Base-by-base conservation (phyloP, 2,797 vertebrate species). In the Aselliscus stoliczkanus region DNA sequence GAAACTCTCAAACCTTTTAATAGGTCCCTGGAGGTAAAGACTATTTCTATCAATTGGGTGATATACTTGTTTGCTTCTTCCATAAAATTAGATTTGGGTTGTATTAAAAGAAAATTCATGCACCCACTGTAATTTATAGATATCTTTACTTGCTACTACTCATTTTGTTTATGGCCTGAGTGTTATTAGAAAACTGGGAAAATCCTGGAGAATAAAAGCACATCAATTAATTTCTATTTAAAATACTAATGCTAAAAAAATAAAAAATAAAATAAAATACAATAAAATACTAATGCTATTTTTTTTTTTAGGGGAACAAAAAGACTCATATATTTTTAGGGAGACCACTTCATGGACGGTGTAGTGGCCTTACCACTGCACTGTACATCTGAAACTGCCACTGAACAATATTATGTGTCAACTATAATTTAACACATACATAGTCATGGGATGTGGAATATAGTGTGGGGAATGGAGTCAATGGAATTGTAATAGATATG, bases 1-100 rank as follows among this genome's bases (percentile, higher is more conserved):
- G 27, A 93, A 84, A 2, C 60, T 90, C 73, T 97, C 80, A 96
- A 6, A 0, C 95, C 87, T 92, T 94, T 88, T 98, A 98, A 97
- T 76, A 15, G 77, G 56, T 93, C 85, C 44, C 91, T 10, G 27
- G 64, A 73, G 82, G 83, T 76, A 56, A 67, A 82, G 64, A 47
- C 37, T 93, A 60, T 56, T 91, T 96, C 18, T 84, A 18, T 50
- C 18, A 47, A 62, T n/a, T 20, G 31, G 6, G 37, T 81, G 20
- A 72, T 21, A 79, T 29, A 69, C 5, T 81, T 39, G 39, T 67
- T 92, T 67, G 34, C 29, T 65, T 86, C 42, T 84, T 23, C 47
- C 3, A 73, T 47, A 54, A 70, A 83, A 84, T 88, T 25, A 60
- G 29, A 80, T 62, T 70, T 72, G 9, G 3, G 62, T 44, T 88